Evolutionary conservation across 2,888 invertebrate genomes (phyloP).

Genomic region (Julus scanicus): DNA sequence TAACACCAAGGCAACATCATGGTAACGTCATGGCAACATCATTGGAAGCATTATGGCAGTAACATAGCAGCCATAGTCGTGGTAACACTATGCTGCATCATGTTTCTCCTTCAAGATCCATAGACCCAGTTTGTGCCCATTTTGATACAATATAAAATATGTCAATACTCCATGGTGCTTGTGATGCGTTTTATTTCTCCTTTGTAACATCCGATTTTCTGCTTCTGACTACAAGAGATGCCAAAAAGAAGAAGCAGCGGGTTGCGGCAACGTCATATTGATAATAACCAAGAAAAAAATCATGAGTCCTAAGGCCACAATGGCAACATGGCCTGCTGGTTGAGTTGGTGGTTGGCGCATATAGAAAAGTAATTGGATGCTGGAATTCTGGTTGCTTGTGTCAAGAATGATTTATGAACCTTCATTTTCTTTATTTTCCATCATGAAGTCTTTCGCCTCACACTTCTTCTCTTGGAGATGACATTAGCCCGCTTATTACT

Average conservation of each 20-base stretch:
- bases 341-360: neutral
- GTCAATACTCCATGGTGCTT: no score
- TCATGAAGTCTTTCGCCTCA: slow-evolving; percentile 24
- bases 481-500: slow-evolving; percentile 39
- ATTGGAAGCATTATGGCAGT: no score
- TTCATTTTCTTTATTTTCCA: slow-evolving; percentile 51
- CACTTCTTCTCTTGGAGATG: neutral
- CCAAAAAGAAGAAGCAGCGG: neutral
- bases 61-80: no score
- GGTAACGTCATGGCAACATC: no score
- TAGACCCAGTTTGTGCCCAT: no score
- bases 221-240: neutral
- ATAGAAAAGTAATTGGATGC: slow-evolving; percentile 47
- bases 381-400: slow-evolving; percentile 46
- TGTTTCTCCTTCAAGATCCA: no score
- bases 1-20: no score
- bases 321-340: neutral
- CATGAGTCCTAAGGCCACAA: slow-evolving; percentile 13
- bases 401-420: slow-evolving; percentile 52
- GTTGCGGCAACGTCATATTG: neutral
- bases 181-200: no score
- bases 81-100: no score
- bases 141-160: no score
- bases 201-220: neutral
- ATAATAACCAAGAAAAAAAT: neutral